Percentiles rank a stretch among this genome's conserved stretches.
Conservation (phyloP, 2,113 vertebrate species). For the Neodon shergylaensis region DNA sequence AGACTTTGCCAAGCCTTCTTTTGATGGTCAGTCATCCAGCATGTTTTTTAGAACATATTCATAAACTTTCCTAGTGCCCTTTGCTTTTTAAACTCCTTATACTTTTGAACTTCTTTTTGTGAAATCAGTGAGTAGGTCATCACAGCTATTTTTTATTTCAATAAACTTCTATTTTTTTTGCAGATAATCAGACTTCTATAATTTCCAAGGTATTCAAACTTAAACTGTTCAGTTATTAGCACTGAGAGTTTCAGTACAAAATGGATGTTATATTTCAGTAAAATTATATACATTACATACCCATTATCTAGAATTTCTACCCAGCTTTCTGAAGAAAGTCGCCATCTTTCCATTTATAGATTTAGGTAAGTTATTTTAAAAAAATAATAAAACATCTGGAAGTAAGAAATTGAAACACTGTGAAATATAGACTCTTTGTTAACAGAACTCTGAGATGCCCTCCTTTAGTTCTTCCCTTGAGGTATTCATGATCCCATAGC, state of each 20-base stretch:
- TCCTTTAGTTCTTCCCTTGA: background rate
- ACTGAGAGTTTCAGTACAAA: background rate
- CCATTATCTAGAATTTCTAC: background rate
- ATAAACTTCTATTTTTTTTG: background rate
- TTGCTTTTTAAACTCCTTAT: constrained; percentile 31
- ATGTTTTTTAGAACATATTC: constrained; percentile 44
- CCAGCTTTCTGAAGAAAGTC: background rate
- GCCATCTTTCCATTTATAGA: background rate
- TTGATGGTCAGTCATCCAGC: constrained; percentile 57
- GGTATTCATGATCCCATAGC: background rate
- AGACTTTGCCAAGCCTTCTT: constrained; percentile 64
- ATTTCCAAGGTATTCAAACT: background rate
- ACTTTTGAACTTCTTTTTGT: constrained; percentile 9
- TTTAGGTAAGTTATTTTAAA: background rate
- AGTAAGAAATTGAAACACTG: background rate
- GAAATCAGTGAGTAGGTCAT: constrained; percentile 25
- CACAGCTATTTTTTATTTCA: background rate
- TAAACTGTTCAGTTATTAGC: background rate
- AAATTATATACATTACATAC: background rate
- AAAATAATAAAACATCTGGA: background rate
- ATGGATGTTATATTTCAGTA: background rate
- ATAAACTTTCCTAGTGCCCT: background rate
- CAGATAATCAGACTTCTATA: background rate
- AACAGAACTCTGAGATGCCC: background rate
- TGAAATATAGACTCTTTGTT: background rate